Base-by-base conservation (phyloP, 1,140 invertebrate genomes). In the Drosophila cardini region DNA sequence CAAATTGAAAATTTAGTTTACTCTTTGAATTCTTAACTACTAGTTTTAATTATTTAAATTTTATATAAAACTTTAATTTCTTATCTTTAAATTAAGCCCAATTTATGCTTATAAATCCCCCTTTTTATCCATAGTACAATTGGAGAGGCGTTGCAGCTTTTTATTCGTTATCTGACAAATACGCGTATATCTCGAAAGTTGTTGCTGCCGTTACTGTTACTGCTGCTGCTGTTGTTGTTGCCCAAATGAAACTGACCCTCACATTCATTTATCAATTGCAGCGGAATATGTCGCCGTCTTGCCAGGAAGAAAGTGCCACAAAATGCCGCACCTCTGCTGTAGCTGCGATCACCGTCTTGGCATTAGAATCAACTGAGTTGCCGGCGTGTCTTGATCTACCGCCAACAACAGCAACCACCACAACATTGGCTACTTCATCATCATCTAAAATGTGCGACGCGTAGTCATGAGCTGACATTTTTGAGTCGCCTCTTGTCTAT, bases 171-270 rank as follows among this genome's bases (percentile, higher is more conserved):
- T 86, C 83, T 86, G 82, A 85, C 82, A 85, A 85, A 86, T 87
- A 83, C 82, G 80, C 83, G 82, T 86, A 86, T 85, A 85, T 85
- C 82, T 86, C 61, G 82, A 86, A 86, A 86, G 82, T 87, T 87
- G 73, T 55, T 72, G 75, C 70, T 78, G 80, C 75, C 55, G 68
- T 21, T 48, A 34, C 61, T 46, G 61, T 62, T 53, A 40, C 42
- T 36, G 34, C 42, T 36, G 38, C 16, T 48, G 43, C 48, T 30
- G 50, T 21, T 16, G n/a, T 21, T 21, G n/a, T 11, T 57, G 42
- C 58, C 42, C 21, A 15, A 70, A 43, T 46, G 67, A 72, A 82
- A 87, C 82, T 86, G 83, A 86, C 83, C 83, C 83, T 87, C 83
- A 87, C 83, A 86, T 86, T 86, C 83, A 86, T 86, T 86, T 86